Conservation (phyloP, 2,113 vertebrate species). For the Lamprologus tigripictilis region DNA sequence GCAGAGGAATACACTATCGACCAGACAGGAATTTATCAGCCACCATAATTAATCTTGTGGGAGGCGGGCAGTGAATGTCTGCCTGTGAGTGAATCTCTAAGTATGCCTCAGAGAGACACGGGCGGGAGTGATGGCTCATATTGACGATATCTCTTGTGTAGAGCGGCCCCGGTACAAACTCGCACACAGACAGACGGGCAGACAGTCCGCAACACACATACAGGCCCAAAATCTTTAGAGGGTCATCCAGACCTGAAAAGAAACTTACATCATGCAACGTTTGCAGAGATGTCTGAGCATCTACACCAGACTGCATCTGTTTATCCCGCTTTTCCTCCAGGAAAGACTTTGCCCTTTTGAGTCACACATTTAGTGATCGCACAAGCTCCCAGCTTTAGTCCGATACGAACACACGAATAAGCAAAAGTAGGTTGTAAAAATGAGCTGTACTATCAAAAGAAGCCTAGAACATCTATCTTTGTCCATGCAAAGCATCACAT, state of each 20-base stretch:
- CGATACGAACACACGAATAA: neutral
- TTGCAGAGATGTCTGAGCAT: neutral
- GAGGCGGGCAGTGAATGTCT: neutral
- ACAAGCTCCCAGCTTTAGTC: neutral
- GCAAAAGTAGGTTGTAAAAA: constrained; percentile 23
- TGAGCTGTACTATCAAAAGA: neutral
- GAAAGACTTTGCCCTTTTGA: neutral
- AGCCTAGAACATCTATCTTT: constrained; percentile 5
- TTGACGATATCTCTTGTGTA: neutral
- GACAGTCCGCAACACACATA: neutral
- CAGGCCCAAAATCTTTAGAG: neutral
- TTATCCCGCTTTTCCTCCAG: neutral
- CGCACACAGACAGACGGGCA: neutral
- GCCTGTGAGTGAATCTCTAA: neutral
- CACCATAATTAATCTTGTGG: constrained; percentile 54
- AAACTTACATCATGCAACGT: constrained; percentile 14
- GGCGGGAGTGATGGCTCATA: neutral
- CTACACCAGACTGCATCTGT: neutral
- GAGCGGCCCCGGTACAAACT: neutral
- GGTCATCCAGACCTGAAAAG: neutral
- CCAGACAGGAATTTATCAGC: constrained; percentile 34
- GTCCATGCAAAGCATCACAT: constrained; percentile 49
- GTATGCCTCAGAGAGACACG: constrained; percentile 2
- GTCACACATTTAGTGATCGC: neutral
- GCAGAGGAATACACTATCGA: constrained; percentile 45